phyloP scores from a whole-genome alignment of 92 coral and sea anemone genomes.

The Parazoanthus darwini region DNA sequence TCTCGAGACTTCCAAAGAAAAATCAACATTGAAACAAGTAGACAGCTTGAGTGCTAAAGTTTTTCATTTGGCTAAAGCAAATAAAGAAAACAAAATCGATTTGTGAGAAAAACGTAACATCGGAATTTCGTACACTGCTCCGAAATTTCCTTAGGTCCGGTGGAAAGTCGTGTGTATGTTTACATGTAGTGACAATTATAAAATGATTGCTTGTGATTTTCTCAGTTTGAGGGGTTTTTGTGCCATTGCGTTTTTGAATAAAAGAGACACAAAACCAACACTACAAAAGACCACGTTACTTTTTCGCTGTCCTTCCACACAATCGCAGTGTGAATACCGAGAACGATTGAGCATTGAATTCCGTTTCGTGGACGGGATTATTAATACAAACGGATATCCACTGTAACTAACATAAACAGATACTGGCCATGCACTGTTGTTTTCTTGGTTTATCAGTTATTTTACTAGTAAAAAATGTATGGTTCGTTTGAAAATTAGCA shows the following conservation, averaged over 20 bases:
- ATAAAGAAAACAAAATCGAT: background rate
- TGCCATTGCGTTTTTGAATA: background rate
- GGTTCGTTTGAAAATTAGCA: too few relatives aligned
- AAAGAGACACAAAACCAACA: background rate
- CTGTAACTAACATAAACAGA: too few relatives aligned
- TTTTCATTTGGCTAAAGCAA: background rate
- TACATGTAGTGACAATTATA: too few relatives aligned
- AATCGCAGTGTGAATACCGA: background rate
- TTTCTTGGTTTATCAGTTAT: too few relatives aligned
- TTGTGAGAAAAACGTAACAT: background rate
- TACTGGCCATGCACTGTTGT: too few relatives aligned
- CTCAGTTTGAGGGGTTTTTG: background rate
- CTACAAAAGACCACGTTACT: background rate
- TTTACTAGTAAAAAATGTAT: too few relatives aligned
- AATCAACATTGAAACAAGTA: background rate
- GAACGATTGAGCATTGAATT: background rate
- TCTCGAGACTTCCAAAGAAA: background rate
- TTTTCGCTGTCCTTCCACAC: background rate
- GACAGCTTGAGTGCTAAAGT: background rate
- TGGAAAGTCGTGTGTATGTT: background rate
- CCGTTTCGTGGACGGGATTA: background rate
- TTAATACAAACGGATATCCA: background rate
- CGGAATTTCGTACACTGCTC: background rate
- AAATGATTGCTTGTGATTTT: background rate
- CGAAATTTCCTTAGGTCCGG: background rate